phyloP scores from a whole-genome alignment of 1,140 invertebrate genomes.

The Aleiodes sp. region DNA sequence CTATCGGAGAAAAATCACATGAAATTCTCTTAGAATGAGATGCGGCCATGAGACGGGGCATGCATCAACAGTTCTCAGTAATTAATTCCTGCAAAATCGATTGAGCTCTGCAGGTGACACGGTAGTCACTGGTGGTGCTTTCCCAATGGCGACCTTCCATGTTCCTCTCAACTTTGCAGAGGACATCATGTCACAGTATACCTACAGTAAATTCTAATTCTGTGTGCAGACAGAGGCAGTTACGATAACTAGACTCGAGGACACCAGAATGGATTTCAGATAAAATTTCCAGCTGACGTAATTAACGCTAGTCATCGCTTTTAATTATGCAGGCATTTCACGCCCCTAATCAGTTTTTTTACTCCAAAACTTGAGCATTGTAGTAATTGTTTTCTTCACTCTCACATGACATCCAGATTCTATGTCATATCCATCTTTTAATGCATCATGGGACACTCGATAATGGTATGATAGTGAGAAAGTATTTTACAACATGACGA shows the following conservation, averaged over 20 bases:
- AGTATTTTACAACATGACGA: constrained; percentile 1
- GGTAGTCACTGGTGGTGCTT: not conserved
- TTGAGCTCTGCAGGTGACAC: constrained; percentile 2
- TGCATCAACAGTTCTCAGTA: no score
- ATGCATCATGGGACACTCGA: not conserved
- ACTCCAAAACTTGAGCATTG: no score
- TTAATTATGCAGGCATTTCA: not conserved
- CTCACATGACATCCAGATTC: no score
- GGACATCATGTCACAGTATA: not conserved
- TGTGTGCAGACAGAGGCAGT: not conserved
- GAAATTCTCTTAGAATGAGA: no score
- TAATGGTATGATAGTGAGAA: constrained; percentile 8
- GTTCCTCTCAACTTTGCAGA: not conserved
- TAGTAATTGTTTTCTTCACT: no score
- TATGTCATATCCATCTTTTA: not conserved
- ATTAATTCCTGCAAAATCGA: constrained; percentile 7
- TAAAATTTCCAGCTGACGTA: constrained; percentile 16
- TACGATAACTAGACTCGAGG: not conserved
- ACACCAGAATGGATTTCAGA: not conserved
- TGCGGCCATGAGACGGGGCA: no score
- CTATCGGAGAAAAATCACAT: no score
- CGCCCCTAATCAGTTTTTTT: no score
- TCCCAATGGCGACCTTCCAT: not conserved
- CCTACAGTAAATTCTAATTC: not conserved
- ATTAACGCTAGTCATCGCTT: constrained; percentile 12